Evolutionary conservation across 2,113 vertebrate species (phyloP).

Genomic region (Archilochus colubris): DNA sequence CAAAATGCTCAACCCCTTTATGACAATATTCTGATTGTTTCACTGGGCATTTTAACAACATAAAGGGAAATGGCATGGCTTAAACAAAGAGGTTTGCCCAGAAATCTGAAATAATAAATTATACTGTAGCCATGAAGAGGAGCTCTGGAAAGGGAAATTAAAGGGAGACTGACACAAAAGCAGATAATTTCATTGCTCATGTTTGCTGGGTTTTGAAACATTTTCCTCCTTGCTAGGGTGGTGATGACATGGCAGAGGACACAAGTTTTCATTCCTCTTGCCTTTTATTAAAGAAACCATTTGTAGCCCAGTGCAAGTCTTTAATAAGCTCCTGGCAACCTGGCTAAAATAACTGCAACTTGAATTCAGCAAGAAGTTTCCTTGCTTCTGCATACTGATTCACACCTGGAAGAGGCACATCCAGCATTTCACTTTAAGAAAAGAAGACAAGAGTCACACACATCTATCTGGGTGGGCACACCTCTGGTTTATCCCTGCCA

Average conservation of each 20-base stretch:
- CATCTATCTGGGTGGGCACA: fast-evolving
- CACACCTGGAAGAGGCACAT: not conserved
- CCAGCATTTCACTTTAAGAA: not conserved
- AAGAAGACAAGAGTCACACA: not conserved
- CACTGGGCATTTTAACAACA: not conserved
- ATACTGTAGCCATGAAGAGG: not conserved
- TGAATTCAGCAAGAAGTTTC: not conserved
- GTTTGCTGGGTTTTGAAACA: not conserved
- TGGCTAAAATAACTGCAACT: not conserved
- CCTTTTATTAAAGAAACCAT: fast-evolving
- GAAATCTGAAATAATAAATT: constrained; percentile 6
- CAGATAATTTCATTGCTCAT: not conserved
- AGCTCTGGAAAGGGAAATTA: not conserved
- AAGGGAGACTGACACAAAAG: not conserved
- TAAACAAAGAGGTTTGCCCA: not conserved
- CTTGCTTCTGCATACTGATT: not conserved
- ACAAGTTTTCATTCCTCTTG: not conserved
- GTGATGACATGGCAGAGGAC: not conserved
- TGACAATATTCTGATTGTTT: not conserved
- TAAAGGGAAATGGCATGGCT: not conserved
- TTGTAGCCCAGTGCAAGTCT: not conserved
- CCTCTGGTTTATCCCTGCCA: not conserved
- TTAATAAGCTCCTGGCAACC: not conserved
- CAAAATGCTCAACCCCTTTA: not conserved
- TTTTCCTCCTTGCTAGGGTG: not conserved